Base-by-base conservation (phyloP, 2,797 vertebrate species). In the Sebastiscus tertius region DNA sequence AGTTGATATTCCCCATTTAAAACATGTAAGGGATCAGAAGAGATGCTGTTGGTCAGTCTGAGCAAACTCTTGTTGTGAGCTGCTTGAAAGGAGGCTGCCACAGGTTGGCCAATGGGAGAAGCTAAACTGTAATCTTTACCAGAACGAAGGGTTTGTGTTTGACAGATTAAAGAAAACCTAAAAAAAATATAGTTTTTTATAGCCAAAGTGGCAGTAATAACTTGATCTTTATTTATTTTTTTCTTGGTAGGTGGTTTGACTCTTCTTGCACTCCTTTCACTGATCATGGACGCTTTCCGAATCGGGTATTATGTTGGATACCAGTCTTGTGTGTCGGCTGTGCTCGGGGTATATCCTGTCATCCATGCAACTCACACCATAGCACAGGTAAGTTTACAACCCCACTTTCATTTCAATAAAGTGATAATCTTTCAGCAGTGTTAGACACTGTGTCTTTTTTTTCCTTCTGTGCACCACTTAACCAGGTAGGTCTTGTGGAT, bases 251-350 rank as follows among this genome's bases (percentile, higher is more conserved):
- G 98, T 87, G 98, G 97, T 6, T 95, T 99, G 92, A 97, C 97
- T 1, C 84, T 99, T 33, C 97, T 99, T 62, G 98, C 98, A 0
- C 87, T 97, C 77, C 97, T 99, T 60, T 99, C 98, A 56, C 85
- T 99, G 84, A 95, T 99, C 74, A 97, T 99, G 95, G 98, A 98
- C 70, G 96, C 97, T 77, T 98, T 99, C 88, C 97, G 97, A 91
- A 95, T 99, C 39, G 99, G 98, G 36, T 97, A 98, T 91, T 99
- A 97, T 83, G 88, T 98, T 79, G 98, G 99, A 46, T 99, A 96
- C 91, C 96, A 95, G 4, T 95, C 95, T 33, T 99, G 98, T 81
- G 92, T 98, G 55, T 97, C 98, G 4, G 94, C 95, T 54, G 94
- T 97, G 0, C 96, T 98, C 77, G 97, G 96, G 6, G 96, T 99